Base-by-base conservation (phyloP, 2,888 invertebrate species). In the Tanypteryx hageni region DNA sequence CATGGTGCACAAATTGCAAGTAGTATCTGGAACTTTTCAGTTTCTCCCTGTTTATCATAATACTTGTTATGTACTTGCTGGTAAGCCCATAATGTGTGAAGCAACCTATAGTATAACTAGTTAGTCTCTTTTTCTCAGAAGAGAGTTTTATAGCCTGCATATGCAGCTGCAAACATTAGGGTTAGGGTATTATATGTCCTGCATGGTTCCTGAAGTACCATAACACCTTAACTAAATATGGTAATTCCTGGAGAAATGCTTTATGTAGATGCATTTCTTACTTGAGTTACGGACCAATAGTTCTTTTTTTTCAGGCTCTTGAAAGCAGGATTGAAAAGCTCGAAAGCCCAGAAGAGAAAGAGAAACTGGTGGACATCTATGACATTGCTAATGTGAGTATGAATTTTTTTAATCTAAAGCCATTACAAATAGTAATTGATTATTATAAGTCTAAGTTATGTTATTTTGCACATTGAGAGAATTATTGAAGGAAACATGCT, bases 251-350 rank as follows among this genome's bases (percentile, higher is more conserved):
- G 44, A 44, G 44, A 44, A 44, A 44, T 3, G 1, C 44, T 83
- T 31, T 56, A 56, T 56, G 56, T 14, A 57, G 27, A n/a, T 83
- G 11, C 3, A 14, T 14, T 61, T 58, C 18, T 11, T 56, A 31
- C 31, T 14, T 16, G 14, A 18, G 14, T 2, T 56, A 83, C 56
- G 14, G 18, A 83, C 18, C 57, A 8, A 9, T 18, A 11, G 14
- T 58, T 81, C 59, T 81, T 58, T 44, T 68, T 18, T 92, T 92
- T 1, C 64, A 94, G 94, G 93, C 93, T 92, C 92, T 94, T 22
- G 94, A 94, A 93, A 93, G 61, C 76, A 93, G 92, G 44, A 93
- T 94, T 64, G 93, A 92, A 59, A 92, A 92, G 44, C 92, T 93
- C 83, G 92, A 93, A 14, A 93, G 94, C 91, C 93, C 93, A 61